These are phyloP conservation scores for Acanthurus lineatus DNA, from an alignment of 2,797 vertebrate species.

Conservation along the genomic window DNA sequence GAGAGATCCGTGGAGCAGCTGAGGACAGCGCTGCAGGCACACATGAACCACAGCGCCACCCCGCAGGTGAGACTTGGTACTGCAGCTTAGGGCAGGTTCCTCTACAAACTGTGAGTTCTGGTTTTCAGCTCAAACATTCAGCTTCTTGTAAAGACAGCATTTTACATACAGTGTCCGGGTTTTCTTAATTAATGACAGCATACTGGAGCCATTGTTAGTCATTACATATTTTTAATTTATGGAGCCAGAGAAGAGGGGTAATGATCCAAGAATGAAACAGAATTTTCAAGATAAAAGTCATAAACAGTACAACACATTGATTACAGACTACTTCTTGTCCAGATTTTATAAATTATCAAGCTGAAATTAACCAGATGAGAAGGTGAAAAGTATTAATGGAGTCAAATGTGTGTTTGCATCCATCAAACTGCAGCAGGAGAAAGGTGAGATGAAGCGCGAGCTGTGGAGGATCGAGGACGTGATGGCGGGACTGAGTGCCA, in stretches of 20 bases:
- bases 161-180: neutral
- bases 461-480: constrained; percentile 98
- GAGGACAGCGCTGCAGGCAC: constrained; percentile 88
- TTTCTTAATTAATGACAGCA: too few species aligned
- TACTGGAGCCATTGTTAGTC: too few species aligned
- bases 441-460: constrained; percentile 92
- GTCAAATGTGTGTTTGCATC: constrained; percentile 1
- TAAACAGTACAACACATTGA: too few species aligned
- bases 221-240: too few species aligned
- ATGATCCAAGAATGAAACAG: too few species aligned
- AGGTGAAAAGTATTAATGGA: neutral
- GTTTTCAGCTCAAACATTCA: neutral
- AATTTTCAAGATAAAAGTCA: too few species aligned
- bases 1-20: constrained; percentile 92
- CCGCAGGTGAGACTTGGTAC: constrained; percentile 85
- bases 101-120: neutral
- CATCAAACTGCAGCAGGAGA: constrained; percentile 83
- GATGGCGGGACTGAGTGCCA: constrained; percentile 91
- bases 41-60: constrained; percentile 88
- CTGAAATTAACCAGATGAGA: too few species aligned
- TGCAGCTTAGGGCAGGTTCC: constrained; percentile 6
- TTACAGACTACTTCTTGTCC: neutral
- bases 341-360: neutral
- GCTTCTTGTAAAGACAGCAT: neutral
- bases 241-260: too few species aligned